phyloP scores from a whole-genome alignment of 2,888 invertebrate genomes.

The Hermodice carunculata region DNA sequence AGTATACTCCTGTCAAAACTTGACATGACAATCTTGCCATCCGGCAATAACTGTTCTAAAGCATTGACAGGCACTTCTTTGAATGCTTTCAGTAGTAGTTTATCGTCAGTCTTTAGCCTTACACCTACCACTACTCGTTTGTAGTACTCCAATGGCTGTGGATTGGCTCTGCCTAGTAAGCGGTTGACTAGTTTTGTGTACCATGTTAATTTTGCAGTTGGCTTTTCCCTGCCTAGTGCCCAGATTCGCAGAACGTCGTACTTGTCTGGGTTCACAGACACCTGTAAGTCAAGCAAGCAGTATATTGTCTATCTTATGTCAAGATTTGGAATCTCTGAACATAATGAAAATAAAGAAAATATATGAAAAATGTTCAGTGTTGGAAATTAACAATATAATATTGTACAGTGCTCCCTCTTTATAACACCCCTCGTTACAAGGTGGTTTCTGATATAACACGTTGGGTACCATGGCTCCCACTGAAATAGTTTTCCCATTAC shows the following conservation, averaged over 20 bases:
- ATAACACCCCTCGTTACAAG: too few relatives aligned
- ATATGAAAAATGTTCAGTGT: too few relatives aligned
- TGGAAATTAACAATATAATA: too few relatives aligned
- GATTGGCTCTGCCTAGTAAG: conserved; percentile 18
- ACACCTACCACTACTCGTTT: conserved; percentile 66
- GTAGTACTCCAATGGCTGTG: conserved; percentile 52
- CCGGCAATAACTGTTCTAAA: conserved; percentile 63
- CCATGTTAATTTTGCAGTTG: conserved; percentile 36
- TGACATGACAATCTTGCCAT: conserved; percentile 59
- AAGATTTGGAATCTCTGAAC: too few relatives aligned
- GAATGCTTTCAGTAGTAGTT: conserved; percentile 66
- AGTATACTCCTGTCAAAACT: conserved; percentile 55
- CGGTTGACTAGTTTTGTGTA: conserved; percentile 30
- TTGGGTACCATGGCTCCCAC: too few relatives aligned
- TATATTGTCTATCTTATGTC: too few relatives aligned
- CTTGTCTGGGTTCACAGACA: conserved; percentile 57
- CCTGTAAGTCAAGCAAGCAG: conserved; percentile 55
- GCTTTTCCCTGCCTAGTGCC: conserved; percentile 62
- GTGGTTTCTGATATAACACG: too few relatives aligned
- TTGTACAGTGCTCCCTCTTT: too few relatives aligned
- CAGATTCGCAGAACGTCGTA: conserved; percentile 66
- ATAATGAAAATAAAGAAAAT: too few relatives aligned
- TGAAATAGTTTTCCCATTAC: too few relatives aligned
- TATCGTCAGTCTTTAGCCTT: conserved; percentile 63
- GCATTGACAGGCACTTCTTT: conserved; percentile 64